A percentile compares a stretch with the other conserved stretches of the same genome.
These are phyloP conservation scores for Phenganax marumi DNA, from an alignment of 92 coral and sea anemone species.

Conservation along the genomic window DNA sequence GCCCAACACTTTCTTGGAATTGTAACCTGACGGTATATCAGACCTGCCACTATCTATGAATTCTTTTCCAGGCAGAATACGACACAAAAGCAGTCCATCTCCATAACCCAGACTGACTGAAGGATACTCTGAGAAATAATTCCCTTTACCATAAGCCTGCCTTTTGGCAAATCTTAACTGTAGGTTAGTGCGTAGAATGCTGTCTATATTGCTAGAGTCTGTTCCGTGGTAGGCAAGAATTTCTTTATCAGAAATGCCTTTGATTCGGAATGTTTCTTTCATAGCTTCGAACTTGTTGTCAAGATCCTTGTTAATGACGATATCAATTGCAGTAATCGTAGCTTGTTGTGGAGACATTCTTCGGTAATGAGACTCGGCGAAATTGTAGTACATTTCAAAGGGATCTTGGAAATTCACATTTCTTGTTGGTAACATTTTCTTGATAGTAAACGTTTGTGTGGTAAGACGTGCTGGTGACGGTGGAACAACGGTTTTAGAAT, in stretches of 20 bases:
- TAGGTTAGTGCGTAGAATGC: constrained; percentile 26
- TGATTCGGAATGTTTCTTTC: constrained; percentile 3
- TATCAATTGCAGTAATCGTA: constrained; percentile 31
- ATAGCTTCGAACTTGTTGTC: constrained; percentile 31
- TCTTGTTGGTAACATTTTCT: constrained; percentile 30
- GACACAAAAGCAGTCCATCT: constrained; percentile 17
- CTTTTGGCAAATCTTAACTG: constrained; percentile 20
- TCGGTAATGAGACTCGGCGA: constrained; percentile 27
- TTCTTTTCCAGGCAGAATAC: constrained; percentile 15
- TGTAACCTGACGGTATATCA: not conserved
- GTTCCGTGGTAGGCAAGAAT: constrained; percentile 52
- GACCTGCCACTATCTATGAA: not conserved
- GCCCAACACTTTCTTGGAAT: constrained; percentile 2
- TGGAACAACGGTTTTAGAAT: not conserved
- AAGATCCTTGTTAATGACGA: constrained; percentile 42
- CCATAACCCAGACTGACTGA: constrained; percentile 22
- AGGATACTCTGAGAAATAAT: constrained; percentile 43
- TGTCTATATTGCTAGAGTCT: constrained; percentile 5
- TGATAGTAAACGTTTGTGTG: not conserved
- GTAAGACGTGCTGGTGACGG: constrained; percentile 13
- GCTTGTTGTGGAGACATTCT: constrained; percentile 17
- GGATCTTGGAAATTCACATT: constrained; percentile 32
- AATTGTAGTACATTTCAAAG: constrained; percentile 20
- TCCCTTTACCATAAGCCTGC: constrained; percentile 44
- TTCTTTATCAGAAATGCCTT: constrained; percentile 35